A percentile compares a stretch with the other conserved stretches of the same genome.
Evolutionary conservation across 2,113 vertebrate genomes (phyloP).

Genomic region (Python bivittatus): DNA sequence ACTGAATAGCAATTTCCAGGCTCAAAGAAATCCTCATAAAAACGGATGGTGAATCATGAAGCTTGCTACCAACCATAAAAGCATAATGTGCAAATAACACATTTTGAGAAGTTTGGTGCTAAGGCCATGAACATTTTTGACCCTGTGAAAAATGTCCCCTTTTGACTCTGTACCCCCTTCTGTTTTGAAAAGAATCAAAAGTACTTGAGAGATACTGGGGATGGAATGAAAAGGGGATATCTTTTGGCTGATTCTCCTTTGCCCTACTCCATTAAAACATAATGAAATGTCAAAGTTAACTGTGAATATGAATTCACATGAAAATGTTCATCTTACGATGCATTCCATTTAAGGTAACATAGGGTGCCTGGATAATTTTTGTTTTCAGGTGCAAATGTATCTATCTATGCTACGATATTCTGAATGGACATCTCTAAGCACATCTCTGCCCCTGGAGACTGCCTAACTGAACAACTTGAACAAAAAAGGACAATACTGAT

Average conservation of each 20-base stretch:
- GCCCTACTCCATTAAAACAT: background rate
- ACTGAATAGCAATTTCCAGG: slow-evolving; percentile 64
- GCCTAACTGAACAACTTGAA: background rate
- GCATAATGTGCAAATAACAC: slow-evolving; percentile 34
- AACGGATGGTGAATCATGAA: slow-evolving; percentile 50
- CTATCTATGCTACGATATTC: background rate
- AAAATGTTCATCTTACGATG: background rate
- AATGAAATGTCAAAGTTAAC: background rate
- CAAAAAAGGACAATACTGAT: too few relatives aligned
- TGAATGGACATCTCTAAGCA: background rate
- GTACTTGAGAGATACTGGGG: background rate
- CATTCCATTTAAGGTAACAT: background rate
- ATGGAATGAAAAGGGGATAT: background rate
- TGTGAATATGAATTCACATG: background rate
- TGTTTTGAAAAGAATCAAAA: background rate
- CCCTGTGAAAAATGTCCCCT: background rate
- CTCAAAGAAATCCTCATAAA: slow-evolving; percentile 54
- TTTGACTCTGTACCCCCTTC: background rate
- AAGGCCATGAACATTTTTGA: background rate
- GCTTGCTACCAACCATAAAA: slow-evolving; percentile 49
- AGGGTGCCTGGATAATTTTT: background rate
- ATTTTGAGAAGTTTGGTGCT: slow-evolving; percentile 40
- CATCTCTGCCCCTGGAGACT: background rate
- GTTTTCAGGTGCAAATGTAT: background rate
- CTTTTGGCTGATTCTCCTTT: background rate